Base-by-base conservation (phyloP, 2,888 invertebrate species). In the Coleophora deauratella region DNA sequence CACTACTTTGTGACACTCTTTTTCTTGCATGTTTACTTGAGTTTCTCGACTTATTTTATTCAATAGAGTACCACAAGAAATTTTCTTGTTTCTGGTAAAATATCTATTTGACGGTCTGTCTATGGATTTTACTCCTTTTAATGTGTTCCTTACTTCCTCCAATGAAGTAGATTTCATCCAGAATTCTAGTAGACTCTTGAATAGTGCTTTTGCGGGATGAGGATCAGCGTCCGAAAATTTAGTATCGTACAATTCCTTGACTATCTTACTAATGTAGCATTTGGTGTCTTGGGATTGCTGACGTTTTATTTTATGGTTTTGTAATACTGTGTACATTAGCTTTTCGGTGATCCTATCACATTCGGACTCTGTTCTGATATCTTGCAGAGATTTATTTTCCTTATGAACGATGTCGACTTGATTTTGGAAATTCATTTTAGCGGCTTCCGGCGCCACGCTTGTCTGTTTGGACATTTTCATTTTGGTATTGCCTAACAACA, bases 101-200 rank as follows among this genome's bases (percentile, higher is more conserved):
- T 58, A 52, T 15, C 51, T 52, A 38, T 64, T 67, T 0, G 77
- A 80, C 31, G 64, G 72, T 50, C 52, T 64, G 14, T 55, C 59
- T 38, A 66, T 57, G 0, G 67, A 66, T 47, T 70, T 69, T 0
- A 55, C 62, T n/a, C 51, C 49, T 33, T 41, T 66, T 38, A 63
- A 51, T 2, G 62, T 54, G n/a, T 59, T 51, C 47, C 59, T 64
- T 3, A 68, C 54, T 1, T 52, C 55, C 32, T 57, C 50, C 4
- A 52, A 39, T 1, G 58, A 50, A 0, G 71, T 72, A 39, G 73
- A 67, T 33, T 64, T 72, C 9, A 82, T 49, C 78, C 79, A 84
- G 51, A 68, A 81, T 34, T 81, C 73, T 31, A 81, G 46, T 1
- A 82, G 55, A 40, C 62, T 62, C 55, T 66, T 71, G 31, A 82